Conservation (phyloP, 2,888 invertebrate species). For the Aleiodes leptofemur region DNA sequence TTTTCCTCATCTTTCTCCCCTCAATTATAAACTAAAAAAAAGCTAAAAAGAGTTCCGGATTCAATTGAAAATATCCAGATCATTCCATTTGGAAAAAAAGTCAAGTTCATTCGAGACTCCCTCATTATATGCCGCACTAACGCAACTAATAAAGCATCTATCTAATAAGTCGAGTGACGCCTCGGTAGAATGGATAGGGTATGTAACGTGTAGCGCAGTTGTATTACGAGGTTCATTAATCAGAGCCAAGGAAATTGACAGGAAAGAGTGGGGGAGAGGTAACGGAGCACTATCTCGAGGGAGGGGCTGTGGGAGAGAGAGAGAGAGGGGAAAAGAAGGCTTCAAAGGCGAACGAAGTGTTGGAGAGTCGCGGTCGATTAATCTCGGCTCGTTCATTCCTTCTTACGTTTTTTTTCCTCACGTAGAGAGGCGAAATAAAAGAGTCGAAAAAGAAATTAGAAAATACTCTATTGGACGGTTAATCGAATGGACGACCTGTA, state of each 20-base stretch:
- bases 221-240: conserved; percentile 67
- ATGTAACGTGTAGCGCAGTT: conserved; percentile 58
- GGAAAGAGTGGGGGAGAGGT: conserved; percentile 45
- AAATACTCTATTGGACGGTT: conserved; percentile 30
- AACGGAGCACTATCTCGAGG: conserved; percentile 30
- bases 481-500: conserved; percentile 32
- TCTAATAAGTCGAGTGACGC: conserved; percentile 61
- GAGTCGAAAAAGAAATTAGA: conserved; percentile 7
- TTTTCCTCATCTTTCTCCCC: no score
- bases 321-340: conserved; percentile 48
- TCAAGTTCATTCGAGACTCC: conserved; percentile 2
- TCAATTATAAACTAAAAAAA: no score
- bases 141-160: conserved; percentile 59
- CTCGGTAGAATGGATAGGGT: conserved; percentile 47
- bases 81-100: not conserved
- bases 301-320: conserved; percentile 21
- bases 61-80: not conserved
- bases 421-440: conserved; percentile 29
- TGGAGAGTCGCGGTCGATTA: conserved; percentile 64
- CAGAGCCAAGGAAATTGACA: conserved; percentile 66
- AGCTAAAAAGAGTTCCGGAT: no score
- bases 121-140: conserved; percentile 8
- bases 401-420: conserved; percentile 32
- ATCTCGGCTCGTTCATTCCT: conserved; percentile 59
- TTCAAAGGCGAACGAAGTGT: conserved; percentile 62